Percentiles rank a stretch among this genome's conserved stretches.
Conservation (phyloP, 2,888 invertebrate genomes). For the Eledona agricola region DNA sequence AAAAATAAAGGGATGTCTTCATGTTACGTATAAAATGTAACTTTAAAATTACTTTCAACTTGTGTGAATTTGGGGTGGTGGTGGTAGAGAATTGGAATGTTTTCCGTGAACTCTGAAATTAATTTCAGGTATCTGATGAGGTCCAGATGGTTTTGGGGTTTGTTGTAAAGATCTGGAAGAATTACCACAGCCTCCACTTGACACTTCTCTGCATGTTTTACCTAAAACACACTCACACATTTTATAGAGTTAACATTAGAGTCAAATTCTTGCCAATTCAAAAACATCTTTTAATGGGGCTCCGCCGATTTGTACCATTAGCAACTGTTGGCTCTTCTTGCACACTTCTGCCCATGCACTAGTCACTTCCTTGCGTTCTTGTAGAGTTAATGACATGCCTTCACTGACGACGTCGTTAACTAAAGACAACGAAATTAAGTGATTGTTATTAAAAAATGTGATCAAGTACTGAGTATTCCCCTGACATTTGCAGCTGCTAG, state of each 20-base stretch:
- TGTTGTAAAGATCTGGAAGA: constrained; percentile 79
- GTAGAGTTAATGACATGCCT: constrained; percentile 48
- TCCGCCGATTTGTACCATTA: constrained; percentile 53
- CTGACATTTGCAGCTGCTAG: constrained; percentile 45
- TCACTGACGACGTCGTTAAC: constrained; percentile 52
- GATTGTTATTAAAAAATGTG: background rate
- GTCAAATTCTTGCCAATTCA: constrained; percentile 42
- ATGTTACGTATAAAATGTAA: no score
- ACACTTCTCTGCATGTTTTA: constrained; percentile 69
- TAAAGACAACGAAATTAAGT: constrained; percentile 31
- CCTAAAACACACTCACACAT: constrained; percentile 60
- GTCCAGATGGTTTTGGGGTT: constrained; percentile 68
- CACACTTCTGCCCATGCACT: constrained; percentile 49
- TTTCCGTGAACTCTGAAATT: constrained; percentile 74
- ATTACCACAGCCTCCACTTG: constrained; percentile 73
- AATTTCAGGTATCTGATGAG: constrained; percentile 71
- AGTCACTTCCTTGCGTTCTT: constrained; percentile 46
- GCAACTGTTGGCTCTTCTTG: constrained; percentile 44
- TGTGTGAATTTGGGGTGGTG: constrained; percentile 77
- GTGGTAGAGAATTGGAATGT: constrained; percentile 79
- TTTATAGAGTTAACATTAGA: constrained; percentile 4
- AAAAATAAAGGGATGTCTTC: no score
- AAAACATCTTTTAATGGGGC: constrained; percentile 51
- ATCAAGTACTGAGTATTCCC: constrained; percentile 48
- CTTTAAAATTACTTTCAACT: constrained; percentile 68